Base-by-base conservation (phyloP, 2,797 vertebrate species). In the Otolemur crassicaudatus region DNA sequence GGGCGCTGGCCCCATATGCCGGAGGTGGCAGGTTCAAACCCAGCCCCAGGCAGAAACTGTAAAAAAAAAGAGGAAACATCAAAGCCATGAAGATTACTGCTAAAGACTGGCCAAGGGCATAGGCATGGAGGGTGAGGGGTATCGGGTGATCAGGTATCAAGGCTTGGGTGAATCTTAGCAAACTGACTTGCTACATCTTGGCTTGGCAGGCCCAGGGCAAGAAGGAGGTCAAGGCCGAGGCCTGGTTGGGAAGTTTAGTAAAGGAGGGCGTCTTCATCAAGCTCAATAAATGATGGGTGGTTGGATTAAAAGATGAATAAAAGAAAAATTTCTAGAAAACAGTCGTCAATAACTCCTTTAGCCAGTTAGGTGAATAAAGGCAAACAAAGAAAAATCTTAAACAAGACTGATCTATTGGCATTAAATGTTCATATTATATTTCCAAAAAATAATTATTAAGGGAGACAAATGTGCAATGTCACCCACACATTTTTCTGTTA, bases 371-470 rank as follows among this genome's bases (percentile, higher is more conserved):
- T 25, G 34, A 17, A 23, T 58, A 81, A 81, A 87, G 58, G 11
- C 49, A 87, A 91, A 43, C 1, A 5, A 65, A n/a, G 17, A n/a
- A 76, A 97, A 76, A 10, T 12, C 8, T 76, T 82, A 87, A 92
- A 94, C 63, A 92, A 79, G 88, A 43, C 19, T 94, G 23, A 94
- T 80, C 81, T 95, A 77, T 89, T 94, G 60, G 12, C 37, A 82
- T 49, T 61, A 93, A 85, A 73, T 85, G 17, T 84, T 63, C 11
- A 29, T 81, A 77, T 84, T 91, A 95, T 22, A 63, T 60, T 96
- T 93, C 67, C 5, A 29, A 73, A 87, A 97, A 96, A 82, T 95
- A 94, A 65, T 95, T 77, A 70, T 65, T 93, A 95, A 92, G 25
- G 9, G 14, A 96, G 22, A 56, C 61, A 69, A 97, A 96, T 90